Percentiles rank a stretch among this genome's conserved stretches.
These are phyloP conservation scores for Myopa testacea DNA, from an alignment of 2,888 invertebrate species.

Conservation along the genomic window DNA sequence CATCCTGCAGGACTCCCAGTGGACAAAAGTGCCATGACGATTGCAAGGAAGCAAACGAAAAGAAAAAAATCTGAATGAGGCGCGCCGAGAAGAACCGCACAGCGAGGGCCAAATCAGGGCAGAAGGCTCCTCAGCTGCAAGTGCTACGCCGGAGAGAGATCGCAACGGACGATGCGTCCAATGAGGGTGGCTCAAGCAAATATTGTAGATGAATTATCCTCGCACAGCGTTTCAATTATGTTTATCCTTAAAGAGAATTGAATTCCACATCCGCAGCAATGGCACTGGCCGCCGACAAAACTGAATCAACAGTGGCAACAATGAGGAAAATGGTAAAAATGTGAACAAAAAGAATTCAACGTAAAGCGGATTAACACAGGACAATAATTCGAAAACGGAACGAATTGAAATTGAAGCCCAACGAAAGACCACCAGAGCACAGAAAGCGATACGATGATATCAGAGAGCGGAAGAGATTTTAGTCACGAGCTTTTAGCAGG, in stretches of 20 bases:
- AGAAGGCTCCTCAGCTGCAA: no score
- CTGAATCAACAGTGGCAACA: neutral
- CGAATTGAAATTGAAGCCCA: slow-evolving; percentile 29
- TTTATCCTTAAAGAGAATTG: slow-evolving; percentile 51
- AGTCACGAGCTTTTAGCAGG: neutral
- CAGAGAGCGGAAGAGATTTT: neutral
- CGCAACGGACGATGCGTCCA: neutral
- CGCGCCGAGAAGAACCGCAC: neutral
- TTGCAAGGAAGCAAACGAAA: no score
- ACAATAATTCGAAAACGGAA: slow-evolving; percentile 23
- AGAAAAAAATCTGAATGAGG: slow-evolving; percentile 18
- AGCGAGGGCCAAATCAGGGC: neutral
- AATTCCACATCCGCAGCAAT: slow-evolving; percentile 36
- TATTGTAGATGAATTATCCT: slow-evolving; percentile 49
- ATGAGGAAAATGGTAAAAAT: neutral
- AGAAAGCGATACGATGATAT: neutral
- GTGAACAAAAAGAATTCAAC: neutral
- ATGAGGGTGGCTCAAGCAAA: neutral
- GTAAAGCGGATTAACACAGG: slow-evolving; percentile 32
- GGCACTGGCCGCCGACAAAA: neutral
- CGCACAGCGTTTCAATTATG: slow-evolving; percentile 49
- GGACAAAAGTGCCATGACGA: slow-evolving; percentile 39
- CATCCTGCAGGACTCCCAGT: slow-evolving; percentile 38
- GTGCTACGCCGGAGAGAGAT: neutral
- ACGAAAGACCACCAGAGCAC: neutral